Evolutionary conservation across 2,888 invertebrate species (phyloP), one percentile per base, ranked within the genome.

Genomic region (Mechanitis mazaeus): DNA sequence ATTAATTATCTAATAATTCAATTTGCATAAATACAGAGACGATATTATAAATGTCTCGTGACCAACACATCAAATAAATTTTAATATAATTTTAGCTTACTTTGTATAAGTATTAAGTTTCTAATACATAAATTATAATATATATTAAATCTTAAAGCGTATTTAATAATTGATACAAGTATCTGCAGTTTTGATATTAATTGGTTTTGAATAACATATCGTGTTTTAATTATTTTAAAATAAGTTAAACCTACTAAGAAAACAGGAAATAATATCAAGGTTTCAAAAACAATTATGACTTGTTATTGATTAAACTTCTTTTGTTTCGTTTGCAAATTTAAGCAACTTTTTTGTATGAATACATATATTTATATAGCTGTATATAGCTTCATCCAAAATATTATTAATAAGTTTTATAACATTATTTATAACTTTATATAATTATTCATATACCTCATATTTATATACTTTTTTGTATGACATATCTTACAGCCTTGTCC

Each of bases 241-340:
- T 20, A 20, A 20, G 20, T 20, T 20, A 28, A 47, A 47, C 7
- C 11, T 31, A 50, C 31, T 50, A 50, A 50, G 31, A 50, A 50
- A 31, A 50, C 50, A 50, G 50, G 50, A 50, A 50, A 50, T 31
- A 50, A 50, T 31, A 50, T 50, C 50, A 31, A 50, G 50, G 50
- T 50, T 31, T 50, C 9, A 50, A 20, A 20, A 20, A 50, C 31
- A 50, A 50, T 50, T 50, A 31, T 6, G 28, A n/a, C 9, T 31
- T 50, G 31, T 50, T 50, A 31, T 31, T 50, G 31, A 31, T 50
- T 50, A 31, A 50, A 50, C 31, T 50, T 31, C 11, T 31, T 31
- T 7, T 50, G 50, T 11, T 28, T 31, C 31, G 28, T 28, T 50
- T 31, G 31, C 6, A 28, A 31, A 31, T 31, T 31, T 31, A 50